A percentile compares a stretch with the other conserved stretches of the same genome.
Conservation (phyloP, 2,797 vertebrate species). For the Zalophus californianus region DNA sequence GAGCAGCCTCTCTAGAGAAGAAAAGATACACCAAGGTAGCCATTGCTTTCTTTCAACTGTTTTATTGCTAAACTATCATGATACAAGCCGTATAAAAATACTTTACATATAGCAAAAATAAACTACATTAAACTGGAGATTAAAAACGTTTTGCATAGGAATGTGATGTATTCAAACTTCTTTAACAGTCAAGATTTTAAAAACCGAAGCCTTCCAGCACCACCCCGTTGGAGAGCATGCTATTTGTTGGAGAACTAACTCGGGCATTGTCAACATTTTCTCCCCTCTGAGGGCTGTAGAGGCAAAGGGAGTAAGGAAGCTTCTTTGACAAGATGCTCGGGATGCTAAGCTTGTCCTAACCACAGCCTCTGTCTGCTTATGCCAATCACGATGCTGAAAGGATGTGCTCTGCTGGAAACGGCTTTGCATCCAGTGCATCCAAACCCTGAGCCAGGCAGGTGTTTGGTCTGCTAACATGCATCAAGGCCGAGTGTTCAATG, state of each 20-base stretch:
- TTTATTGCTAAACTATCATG: constrained; percentile 95
- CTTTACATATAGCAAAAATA: constrained; percentile 89
- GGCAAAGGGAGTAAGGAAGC: not conserved
- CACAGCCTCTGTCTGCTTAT: not conserved
- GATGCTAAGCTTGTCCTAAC: not conserved
- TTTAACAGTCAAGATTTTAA: constrained; percentile 68
- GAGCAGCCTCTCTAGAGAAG: not conserved
- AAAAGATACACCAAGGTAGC: constrained; percentile 67
- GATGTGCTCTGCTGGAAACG: not conserved
- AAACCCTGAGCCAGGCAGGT: not conserved
- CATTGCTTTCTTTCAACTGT: constrained; percentile 86
- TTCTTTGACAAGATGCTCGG: not conserved
- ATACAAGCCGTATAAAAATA: constrained; percentile 94
- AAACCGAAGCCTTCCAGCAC: constrained; percentile 31
- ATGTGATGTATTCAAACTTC: constrained; percentile 79
- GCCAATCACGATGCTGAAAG: not conserved
- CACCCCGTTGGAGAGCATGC: not conserved
- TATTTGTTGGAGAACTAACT: not conserved
- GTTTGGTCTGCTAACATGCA: not conserved
- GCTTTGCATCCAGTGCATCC: not conserved
- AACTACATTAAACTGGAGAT: constrained; percentile 86
- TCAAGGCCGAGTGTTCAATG: not conserved
- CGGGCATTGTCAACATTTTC: accelerated
- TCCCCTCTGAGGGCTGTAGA: not conserved
- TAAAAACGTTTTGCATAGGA: constrained; percentile 87